Conservation (phyloP, 2,797 vertebrate species). For the Lepilemur septentrionalis region DNA sequence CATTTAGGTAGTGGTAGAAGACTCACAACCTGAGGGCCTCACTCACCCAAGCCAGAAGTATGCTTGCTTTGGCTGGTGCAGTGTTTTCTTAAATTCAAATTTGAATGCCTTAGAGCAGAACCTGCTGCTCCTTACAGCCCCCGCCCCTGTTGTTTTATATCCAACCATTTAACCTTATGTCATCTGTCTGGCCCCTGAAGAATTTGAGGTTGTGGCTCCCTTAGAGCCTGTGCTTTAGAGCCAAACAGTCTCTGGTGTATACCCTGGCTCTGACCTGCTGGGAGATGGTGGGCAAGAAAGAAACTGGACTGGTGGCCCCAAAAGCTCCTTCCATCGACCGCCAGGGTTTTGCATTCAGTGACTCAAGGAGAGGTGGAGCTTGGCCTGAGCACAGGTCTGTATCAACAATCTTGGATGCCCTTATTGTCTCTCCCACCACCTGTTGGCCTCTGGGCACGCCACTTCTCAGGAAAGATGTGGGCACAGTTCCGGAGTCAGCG, state of each 20-base stretch:
- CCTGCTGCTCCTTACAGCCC: not conserved
- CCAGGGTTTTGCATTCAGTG: conserved; percentile 1
- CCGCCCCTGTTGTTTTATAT: not conserved
- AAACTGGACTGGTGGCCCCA: not conserved
- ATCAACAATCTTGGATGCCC: conserved; percentile 2
- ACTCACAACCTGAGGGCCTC: not conserved
- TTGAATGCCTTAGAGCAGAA: not conserved
- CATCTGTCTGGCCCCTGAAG: not conserved
- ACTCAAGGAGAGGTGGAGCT: not conserved
- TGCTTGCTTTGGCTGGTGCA: not conserved
- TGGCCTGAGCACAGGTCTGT: conserved; percentile 7
- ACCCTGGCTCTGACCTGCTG: not conserved
- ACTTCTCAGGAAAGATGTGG: conserved; percentile 72
- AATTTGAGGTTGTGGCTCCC: not conserved
- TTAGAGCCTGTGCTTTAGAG: not conserved
- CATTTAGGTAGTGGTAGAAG: not conserved
- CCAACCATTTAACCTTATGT: not conserved
- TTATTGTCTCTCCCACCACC: conserved; percentile 48
- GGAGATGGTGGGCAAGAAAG: not conserved
- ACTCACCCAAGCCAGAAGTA: not conserved
- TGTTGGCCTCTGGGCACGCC: conserved; percentile 65
- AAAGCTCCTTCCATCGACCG: not conserved
- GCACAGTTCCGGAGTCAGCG: conserved; percentile 44
- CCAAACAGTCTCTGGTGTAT: not conserved
- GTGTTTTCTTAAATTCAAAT: not conserved